Evolutionary conservation across 2,888 invertebrate species (phyloP).

Genomic region (Axea sp.): DNA sequence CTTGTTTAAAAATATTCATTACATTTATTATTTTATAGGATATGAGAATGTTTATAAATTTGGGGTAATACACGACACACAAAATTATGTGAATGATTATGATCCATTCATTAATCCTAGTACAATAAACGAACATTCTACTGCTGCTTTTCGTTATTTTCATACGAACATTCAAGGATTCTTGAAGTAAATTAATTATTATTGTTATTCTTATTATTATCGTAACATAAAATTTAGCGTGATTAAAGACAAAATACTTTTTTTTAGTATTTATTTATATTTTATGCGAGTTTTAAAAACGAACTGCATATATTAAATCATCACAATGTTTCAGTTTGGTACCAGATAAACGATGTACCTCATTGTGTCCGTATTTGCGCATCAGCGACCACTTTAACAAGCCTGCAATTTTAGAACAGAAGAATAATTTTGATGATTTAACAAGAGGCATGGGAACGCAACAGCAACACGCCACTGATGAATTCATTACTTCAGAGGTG

Average conservation of each 20-base stretch:
- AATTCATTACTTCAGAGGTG: slow-evolving; percentile 88
- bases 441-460: slow-evolving; percentile 88
- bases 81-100: slow-evolving; percentile 85
- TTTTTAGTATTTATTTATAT: no score
- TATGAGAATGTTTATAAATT: slow-evolving; percentile 82
- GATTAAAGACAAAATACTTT: no score
- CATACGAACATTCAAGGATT: slow-evolving; percentile 86
- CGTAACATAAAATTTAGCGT: no score
- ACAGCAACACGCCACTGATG: slow-evolving; percentile 88
- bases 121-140: slow-evolving; percentile 85
- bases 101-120: slow-evolving; percentile 84
- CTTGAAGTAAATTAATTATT: no score
- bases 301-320: no score
- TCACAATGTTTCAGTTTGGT: slow-evolving; percentile 67
- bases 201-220: background rate
- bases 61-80: slow-evolving; percentile 83
- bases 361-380: slow-evolving; percentile 79
- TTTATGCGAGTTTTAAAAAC: no score
- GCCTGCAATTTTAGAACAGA: slow-evolving; percentile 84
- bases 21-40: slow-evolving; percentile 28
- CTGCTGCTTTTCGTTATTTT: slow-evolving; percentile 87
- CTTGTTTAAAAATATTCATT: no score
- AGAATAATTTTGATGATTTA: slow-evolving; percentile 85
- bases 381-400: slow-evolving; percentile 87
- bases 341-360: slow-evolving; percentile 60